phyloP scores from a whole-genome alignment of 2,113 vertebrate genomes.

The Melierax canorus region DNA sequence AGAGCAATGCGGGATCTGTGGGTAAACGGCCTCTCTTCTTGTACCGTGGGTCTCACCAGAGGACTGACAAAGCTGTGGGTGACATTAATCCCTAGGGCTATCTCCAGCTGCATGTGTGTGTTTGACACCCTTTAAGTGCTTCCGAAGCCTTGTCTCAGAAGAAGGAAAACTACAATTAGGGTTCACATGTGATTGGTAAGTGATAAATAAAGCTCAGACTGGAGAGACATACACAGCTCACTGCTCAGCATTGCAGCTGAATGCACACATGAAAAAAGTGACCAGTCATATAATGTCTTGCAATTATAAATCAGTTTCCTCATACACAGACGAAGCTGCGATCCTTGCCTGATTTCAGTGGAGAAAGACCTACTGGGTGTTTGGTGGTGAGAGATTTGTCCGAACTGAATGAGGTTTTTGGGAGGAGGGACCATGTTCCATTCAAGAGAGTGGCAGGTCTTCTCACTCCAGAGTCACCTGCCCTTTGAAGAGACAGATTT shows the following conservation, averaged over 20 bases:
- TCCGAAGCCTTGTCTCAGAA: not conserved
- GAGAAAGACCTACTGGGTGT: not conserved
- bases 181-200: not conserved
- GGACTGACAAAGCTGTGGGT: not conserved
- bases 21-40: not conserved
- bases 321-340: not conserved
- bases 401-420: not conserved
- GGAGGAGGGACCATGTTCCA: not conserved
- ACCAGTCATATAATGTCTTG: fast-evolving
- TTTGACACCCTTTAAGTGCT: not conserved
- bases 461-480: not conserved
- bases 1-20: not conserved
- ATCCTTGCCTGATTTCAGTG: not conserved
- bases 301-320: not conserved
- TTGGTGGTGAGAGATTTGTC: not conserved
- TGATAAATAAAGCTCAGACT: not conserved
- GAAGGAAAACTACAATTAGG: not conserved
- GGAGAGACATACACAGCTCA: not conserved
- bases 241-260: not conserved
- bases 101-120: not conserved
- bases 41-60: fast-evolving
- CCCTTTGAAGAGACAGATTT: not conserved
- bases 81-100: not conserved
- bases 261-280: not conserved
- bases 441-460: not conserved